These are phyloP conservation scores for Chrysochloris asiatica DNA, from an alignment of 2,113 vertebrate species.

Conservation along the genomic window DNA sequence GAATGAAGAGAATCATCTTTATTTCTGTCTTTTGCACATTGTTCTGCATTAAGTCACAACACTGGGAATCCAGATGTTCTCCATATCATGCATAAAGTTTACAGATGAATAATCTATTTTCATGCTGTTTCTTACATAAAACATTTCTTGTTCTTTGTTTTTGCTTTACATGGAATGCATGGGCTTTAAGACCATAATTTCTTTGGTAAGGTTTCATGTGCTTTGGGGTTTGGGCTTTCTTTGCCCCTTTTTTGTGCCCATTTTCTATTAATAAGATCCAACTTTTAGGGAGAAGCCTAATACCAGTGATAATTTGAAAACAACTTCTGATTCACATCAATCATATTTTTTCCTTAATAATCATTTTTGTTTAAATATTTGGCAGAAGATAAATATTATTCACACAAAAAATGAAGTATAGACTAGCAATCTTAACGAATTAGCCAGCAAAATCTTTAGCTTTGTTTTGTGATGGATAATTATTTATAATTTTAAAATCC, in stretches of 20 bases:
- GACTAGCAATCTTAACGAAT: slow-evolving; percentile 24
- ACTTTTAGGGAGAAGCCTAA: slow-evolving; percentile 42
- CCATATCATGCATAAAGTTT: slow-evolving; percentile 75
- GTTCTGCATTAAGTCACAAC: slow-evolving; percentile 71
- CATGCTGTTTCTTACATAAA: slow-evolving; percentile 84
- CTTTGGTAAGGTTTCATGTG: slow-evolving; percentile 94
- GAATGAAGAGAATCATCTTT: slow-evolving; percentile 51
- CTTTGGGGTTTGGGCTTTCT: slow-evolving; percentile 79
- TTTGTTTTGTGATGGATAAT: slow-evolving; percentile 49
- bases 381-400: slow-evolving; percentile 38
- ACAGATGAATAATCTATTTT: slow-evolving; percentile 68
- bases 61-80: slow-evolving; percentile 76
- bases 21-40: slow-evolving; percentile 64
- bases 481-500: slow-evolving; percentile 46
- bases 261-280: slow-evolving; percentile 48
- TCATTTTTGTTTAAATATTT: slow-evolving; percentile 46
- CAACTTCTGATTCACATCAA: slow-evolving; percentile 13
- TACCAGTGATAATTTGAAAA: slow-evolving; percentile 52
- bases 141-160: slow-evolving; percentile 88
- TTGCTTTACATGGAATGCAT: slow-evolving; percentile 90
- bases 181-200: slow-evolving; percentile 93
- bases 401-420: slow-evolving; percentile 36
- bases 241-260: slow-evolving; percentile 42
- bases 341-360: slow-evolving; percentile 4
- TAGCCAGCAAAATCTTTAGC: slow-evolving; percentile 1